Base-by-base conservation (phyloP, 2,113 vertebrate genomes). In the Maylandia zebra region DNA sequence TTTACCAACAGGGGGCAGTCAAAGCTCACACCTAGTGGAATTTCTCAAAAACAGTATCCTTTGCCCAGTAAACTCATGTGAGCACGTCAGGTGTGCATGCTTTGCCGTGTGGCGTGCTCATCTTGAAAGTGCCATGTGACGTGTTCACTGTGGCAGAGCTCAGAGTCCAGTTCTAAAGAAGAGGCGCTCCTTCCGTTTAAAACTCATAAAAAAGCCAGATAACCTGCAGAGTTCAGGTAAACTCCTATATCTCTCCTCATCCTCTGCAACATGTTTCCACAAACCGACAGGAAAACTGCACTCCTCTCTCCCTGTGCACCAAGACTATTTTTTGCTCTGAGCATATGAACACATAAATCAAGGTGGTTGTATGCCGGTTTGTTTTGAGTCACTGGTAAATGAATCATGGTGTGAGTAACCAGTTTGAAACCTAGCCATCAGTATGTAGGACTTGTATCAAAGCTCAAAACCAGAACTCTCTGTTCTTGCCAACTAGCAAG, bases 401-500 rank as follows among this genome's bases (percentile, higher is more conserved):
- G 81, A 94, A 90, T 92, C 90, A 95, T 86, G 41, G 7, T 76
- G 56, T 89, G 88, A 89, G 79, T 92, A 90, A 89, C 85, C 89
- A 90, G 19, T 83, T 59, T 93, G 89, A 91, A 93, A 87, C 57
- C 22, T 82, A 48, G 86, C 91, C 86, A 86, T 83, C 81, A 83
- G 84, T 86, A 53, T 86, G 82, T 88, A 36, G 89, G 85, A 56
- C 84, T 86, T 38, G 27, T 93, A 92, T 91, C 87, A 90, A 86
- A 94, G 90, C 88, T 85, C 45, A 80, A 92, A 93, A 90, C 43
- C 19, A 91, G 91, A 93, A 88, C 93, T 92, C 36, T 76, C 24
- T 91, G 92, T 94, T 94, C 91, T 86, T 91, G 91, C 91, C 89
- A 95, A 88, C 66, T 83, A 82, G 53, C 83, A 81, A 56, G 85